These are phyloP conservation scores for Drosophila prolongata DNA, from an alignment of 2,888 invertebrate species.

Conservation along the genomic window DNA sequence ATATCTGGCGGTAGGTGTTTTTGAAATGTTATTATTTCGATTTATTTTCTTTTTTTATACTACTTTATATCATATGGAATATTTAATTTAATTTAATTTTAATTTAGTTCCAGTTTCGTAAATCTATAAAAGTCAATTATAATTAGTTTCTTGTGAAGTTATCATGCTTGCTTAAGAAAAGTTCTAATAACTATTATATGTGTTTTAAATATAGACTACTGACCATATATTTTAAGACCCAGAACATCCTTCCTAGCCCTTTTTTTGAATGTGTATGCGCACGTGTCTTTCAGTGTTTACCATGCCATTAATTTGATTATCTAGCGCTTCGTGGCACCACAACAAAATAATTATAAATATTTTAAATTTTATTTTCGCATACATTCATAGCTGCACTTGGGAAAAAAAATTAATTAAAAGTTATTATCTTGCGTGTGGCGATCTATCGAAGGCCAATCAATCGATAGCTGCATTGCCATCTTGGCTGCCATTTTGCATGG, in stretches of 20 bases:
- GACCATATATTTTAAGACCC: not conserved
- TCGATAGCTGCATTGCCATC: slow-evolving; percentile 45
- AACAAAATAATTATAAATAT: slow-evolving; percentile 45
- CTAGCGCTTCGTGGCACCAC: slow-evolving; percentile 46
- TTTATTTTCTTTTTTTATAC: no score
- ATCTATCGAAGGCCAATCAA: slow-evolving; percentile 49
- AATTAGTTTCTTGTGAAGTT: no score
- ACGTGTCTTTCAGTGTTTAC: slow-evolving; percentile 37
- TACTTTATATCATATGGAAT: no score
- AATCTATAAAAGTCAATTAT: no score
- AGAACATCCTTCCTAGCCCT: slow-evolving; percentile 15
- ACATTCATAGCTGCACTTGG: slow-evolving; percentile 7
- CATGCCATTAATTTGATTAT: slow-evolving; percentile 70
- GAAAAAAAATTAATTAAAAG: slow-evolving; percentile 44
- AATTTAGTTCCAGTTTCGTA: no score
- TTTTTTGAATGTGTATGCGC: slow-evolving; percentile 4
- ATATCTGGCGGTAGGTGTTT: no score
- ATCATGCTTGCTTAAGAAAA: no score
- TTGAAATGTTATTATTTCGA: no score
- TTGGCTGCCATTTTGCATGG: slow-evolving; percentile 36
- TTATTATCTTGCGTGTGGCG: slow-evolving; percentile 38
- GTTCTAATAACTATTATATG: no score
- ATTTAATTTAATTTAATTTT: no score
- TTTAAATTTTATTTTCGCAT: slow-evolving; percentile 31
- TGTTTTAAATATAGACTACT: no score